These are phyloP conservation scores for Pseudomyrmex concolor DNA, from an alignment of 1,140 invertebrate species.

Conservation along the genomic window DNA sequence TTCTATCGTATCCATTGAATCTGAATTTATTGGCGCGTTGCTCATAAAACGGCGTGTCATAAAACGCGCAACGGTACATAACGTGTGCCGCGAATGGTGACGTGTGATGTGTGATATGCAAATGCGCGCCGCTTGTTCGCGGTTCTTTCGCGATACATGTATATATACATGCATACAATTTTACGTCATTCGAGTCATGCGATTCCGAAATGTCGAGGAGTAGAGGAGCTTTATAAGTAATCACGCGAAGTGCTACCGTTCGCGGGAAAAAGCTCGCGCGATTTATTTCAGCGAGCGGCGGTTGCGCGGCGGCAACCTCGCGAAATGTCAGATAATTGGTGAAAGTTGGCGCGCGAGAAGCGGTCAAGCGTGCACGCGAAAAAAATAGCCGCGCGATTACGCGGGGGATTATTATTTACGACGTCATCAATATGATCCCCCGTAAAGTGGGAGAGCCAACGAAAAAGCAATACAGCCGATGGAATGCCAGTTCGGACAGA, in stretches of 20 bases:
- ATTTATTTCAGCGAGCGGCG: constrained; percentile 7
- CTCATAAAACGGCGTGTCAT: constrained; percentile 18
- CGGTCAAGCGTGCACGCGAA: neutral
- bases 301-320: constrained; percentile 21
- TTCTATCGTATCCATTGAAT: constrained; percentile 10
- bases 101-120: neutral
- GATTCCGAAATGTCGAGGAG: constrained; percentile 2
- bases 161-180: constrained; percentile 17
- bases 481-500: constrained; percentile 70
- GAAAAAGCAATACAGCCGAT: constrained; percentile 73
- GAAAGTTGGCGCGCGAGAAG: constrained; percentile 56
- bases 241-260: neutral
- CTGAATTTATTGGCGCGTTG: constrained; percentile 15
- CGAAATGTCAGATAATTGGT: constrained; percentile 67
- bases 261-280: neutral
- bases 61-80: constrained; percentile 5
- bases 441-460: constrained; percentile 70
- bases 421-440: constrained; percentile 73
- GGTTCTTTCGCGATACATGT: too few species aligned
- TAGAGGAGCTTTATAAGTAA: neutral
- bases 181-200: neutral
- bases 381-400: constrained; percentile 46
- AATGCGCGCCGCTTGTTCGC: too few species aligned
- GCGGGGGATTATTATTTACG: constrained; percentile 75
- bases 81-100: neutral